A percentile compares a stretch with the other conserved stretches of the same genome.
Conservation (phyloP, 2,797 vertebrate species). For the Pachyuromys duprasi region DNA sequence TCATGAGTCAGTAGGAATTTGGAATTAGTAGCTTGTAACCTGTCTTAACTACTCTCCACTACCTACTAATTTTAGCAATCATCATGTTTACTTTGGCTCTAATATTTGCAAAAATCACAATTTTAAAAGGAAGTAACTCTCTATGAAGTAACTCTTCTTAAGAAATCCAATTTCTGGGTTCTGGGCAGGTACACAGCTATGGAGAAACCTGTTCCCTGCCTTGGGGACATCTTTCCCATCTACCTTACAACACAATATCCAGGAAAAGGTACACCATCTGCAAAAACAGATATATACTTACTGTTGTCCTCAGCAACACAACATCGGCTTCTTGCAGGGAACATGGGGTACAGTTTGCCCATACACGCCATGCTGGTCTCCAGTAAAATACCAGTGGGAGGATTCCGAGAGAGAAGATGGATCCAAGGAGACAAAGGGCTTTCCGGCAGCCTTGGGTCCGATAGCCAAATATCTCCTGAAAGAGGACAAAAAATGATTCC, state of each 20-base stretch:
- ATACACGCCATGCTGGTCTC: conserved; percentile 85
- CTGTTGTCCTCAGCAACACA: conserved; percentile 84
- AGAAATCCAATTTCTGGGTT: not conserved
- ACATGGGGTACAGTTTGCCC: conserved; percentile 83
- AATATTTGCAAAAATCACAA: not conserved
- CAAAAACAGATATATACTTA: conserved; percentile 74
- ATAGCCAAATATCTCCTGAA: conserved; percentile 87
- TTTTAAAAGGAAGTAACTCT: not conserved
- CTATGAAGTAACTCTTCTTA: not conserved
- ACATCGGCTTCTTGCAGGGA: conserved; percentile 84
- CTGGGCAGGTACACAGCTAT: not conserved
- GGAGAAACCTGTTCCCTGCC: not conserved
- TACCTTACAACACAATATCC: not conserved
- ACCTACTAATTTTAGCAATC: not conserved
- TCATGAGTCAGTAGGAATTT: not conserved
- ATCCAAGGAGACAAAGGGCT: conserved; percentile 81
- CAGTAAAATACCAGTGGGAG: conserved; percentile 85
- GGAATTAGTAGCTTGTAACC: not conserved
- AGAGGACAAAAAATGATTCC: conserved; percentile 10
- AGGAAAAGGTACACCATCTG: not conserved
- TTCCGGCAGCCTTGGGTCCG: conserved; percentile 72
- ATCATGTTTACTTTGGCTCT: not conserved
- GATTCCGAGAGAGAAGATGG: conserved; percentile 83
- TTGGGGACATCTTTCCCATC: not conserved
- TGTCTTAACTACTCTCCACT: not conserved